phyloP scores from a whole-genome alignment of 1,140 invertebrate genomes.

The Whitmania pigra region DNA sequence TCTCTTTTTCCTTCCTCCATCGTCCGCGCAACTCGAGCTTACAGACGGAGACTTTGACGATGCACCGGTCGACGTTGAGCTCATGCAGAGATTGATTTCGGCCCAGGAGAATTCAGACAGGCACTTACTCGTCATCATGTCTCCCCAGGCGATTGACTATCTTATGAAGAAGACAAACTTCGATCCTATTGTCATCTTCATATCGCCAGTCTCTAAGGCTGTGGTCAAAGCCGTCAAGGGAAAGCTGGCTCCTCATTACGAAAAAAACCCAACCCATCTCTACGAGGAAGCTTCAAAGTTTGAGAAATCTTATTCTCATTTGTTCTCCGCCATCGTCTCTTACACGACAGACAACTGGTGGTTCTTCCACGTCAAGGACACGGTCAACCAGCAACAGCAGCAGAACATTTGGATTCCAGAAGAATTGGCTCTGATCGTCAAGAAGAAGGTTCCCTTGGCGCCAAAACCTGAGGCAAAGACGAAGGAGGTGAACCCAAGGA shows the following conservation, averaged over 20 bases:
- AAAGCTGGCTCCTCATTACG: constrained; percentile 17
- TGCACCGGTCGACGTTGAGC: background rate
- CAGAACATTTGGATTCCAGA: constrained; percentile 16
- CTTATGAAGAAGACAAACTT: constrained; percentile 16
- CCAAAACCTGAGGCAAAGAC: background rate
- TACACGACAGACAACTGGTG: constrained; percentile 22
- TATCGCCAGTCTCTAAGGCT: constrained; percentile 14
- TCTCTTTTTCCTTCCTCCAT: constrained; percentile 16
- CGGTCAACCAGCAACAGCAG: constrained; percentile 20
- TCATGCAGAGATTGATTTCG: constrained; percentile 7
- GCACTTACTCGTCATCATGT: constrained; percentile 20
- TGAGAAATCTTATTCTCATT: constrained; percentile 15
- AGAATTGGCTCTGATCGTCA: background rate
- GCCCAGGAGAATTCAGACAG: constrained; percentile 10
- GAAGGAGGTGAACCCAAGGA: background rate
- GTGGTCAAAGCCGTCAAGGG: constrained; percentile 21
- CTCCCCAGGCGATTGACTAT: constrained; percentile 17
- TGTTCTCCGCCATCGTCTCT: constrained; percentile 19
- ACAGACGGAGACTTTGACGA: background rate
- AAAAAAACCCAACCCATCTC: constrained; percentile 14
- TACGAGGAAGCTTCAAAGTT: constrained; percentile 22
- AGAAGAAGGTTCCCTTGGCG: background rate
- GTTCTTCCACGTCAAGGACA: constrained; percentile 20
- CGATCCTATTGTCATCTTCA: constrained; percentile 23
- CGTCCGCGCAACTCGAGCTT: constrained; percentile 6